Evolutionary conservation across 2,797 vertebrate genomes (phyloP).

Genomic region (Pseudopleuronectes americanus): DNA sequence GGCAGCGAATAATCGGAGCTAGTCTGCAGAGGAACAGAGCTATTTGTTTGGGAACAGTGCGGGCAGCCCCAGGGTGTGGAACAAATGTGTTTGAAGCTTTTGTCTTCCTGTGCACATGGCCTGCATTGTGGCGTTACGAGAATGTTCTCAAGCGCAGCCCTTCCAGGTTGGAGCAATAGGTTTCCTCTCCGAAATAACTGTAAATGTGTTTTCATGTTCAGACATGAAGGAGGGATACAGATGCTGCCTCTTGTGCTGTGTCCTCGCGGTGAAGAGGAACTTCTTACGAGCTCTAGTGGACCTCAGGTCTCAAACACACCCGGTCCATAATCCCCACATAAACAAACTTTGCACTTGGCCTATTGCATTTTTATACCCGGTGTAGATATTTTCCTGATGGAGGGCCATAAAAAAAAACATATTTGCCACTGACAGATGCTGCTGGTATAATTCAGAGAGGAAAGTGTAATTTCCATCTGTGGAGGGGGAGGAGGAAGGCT

Average conservation of each 20-base stretch:
- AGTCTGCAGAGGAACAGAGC: conserved; percentile 46
- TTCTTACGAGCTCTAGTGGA: not conserved
- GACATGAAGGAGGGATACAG: conserved; percentile 17
- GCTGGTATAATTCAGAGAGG: conserved; percentile 49
- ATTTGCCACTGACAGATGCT: conserved; percentile 63
- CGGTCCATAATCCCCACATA: conserved; percentile 8
- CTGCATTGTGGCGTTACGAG: conserved; percentile 35
- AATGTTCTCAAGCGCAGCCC: conserved; percentile 13
- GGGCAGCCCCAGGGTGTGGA: conserved; percentile 40
- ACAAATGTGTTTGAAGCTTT: conserved; percentile 66
- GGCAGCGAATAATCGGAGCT: conserved; percentile 45
- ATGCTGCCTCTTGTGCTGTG: conserved; percentile 5
- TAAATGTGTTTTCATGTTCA: conserved; percentile 33
- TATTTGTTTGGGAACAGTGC: conserved; percentile 62
- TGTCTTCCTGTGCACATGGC: conserved; percentile 42
- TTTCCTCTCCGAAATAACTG: conserved; percentile 35
- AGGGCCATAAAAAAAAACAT: conserved; percentile 33
- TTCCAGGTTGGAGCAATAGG: conserved; percentile 46
- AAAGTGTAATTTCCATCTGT: conserved; percentile 57
- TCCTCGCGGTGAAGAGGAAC: conserved; percentile 29
- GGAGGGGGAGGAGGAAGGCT: conserved; percentile 51
- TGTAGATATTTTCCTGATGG: conserved; percentile 23
- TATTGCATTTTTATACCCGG: conserved; percentile 22
- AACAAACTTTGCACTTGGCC: conserved; percentile 25
- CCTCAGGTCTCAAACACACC: not conserved